Evolutionary conservation across 1,140 invertebrate species (phyloP).

Genomic region (Platyura marginata): DNA sequence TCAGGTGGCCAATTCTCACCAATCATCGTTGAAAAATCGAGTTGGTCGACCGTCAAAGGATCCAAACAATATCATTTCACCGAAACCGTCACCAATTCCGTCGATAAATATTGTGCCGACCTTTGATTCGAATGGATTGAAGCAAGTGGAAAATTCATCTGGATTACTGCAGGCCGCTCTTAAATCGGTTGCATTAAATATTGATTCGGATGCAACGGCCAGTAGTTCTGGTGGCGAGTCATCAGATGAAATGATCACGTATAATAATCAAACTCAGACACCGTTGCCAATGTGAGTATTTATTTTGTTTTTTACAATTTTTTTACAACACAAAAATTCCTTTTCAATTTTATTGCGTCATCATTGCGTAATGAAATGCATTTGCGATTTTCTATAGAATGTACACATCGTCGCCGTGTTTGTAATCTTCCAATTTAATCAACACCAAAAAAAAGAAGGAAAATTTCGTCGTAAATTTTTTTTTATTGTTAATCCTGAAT

Average conservation of each 20-base stretch:
- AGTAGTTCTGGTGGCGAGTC: conserved; percentile 83
- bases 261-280: conserved; percentile 56
- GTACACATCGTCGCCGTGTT: no score
- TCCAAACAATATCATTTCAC: not conserved
- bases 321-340: no score
- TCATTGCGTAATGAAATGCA: no score
- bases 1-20: conserved; percentile 13
- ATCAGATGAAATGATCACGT: conserved; percentile 70
- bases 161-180: conserved; percentile 51
- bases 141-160: conserved; percentile 39
- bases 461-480: no score
- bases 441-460: no score
- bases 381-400: no score
- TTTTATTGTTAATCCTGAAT: no score
- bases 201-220: conserved; percentile 85
- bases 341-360: no score
- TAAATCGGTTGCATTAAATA: conserved; percentile 43
- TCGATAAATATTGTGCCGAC: conserved; percentile 9
- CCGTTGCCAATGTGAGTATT: conserved; percentile 55
- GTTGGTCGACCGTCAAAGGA: conserved; percentile 5
- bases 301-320: not conserved
- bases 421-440: no score
- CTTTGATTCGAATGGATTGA: conserved; percentile 28
- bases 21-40: conserved; percentile 5
- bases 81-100: conserved; percentile 16